These are phyloP conservation scores for Engystomops pustulosus DNA, from an alignment of 2,113 vertebrate genomes.

Conservation along the genomic window DNA sequence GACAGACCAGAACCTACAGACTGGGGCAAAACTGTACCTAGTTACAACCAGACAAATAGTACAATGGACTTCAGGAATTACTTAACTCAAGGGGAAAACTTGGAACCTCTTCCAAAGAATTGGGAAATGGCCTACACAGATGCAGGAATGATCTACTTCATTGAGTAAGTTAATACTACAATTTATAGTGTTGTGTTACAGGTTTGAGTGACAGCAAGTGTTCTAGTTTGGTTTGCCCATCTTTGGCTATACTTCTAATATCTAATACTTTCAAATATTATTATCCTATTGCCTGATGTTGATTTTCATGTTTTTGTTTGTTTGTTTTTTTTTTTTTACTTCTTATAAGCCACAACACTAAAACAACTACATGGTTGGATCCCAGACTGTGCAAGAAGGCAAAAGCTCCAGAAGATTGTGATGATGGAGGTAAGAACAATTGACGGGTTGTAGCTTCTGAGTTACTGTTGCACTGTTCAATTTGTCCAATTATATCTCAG, in stretches of 20 bases:
- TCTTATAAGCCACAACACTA: conserved; percentile 90
- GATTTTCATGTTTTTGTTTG: background rate
- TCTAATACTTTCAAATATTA: no score
- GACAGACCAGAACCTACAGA: conserved; percentile 83
- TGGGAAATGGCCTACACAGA: conserved; percentile 99
- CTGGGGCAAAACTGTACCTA: conserved; percentile 92
- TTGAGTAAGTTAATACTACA: conserved; percentile 83
- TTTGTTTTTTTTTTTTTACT: background rate
- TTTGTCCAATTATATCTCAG: no score
- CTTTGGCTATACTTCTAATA: no score
- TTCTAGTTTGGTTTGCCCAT: no score
- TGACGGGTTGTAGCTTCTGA: no score
- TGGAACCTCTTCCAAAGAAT: conserved; percentile 91
- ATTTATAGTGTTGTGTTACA: background rate
- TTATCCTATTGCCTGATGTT: no score
- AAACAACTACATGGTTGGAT: conserved; percentile 98
- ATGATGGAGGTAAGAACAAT: conserved; percentile 87
- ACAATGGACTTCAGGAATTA: conserved; percentile 88
- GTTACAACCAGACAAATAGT: conserved; percentile 90
- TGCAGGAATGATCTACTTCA: conserved; percentile 97
- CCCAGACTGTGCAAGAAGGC: conserved; percentile 97
- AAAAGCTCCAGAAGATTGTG: conserved; percentile 96
- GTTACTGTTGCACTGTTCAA: no score
- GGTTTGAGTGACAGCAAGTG: no score
- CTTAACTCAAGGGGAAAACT: conserved; percentile 85